Evolutionary conservation across 2,888 invertebrate species (phyloP).

Genomic region (Hermodice carunculata): DNA sequence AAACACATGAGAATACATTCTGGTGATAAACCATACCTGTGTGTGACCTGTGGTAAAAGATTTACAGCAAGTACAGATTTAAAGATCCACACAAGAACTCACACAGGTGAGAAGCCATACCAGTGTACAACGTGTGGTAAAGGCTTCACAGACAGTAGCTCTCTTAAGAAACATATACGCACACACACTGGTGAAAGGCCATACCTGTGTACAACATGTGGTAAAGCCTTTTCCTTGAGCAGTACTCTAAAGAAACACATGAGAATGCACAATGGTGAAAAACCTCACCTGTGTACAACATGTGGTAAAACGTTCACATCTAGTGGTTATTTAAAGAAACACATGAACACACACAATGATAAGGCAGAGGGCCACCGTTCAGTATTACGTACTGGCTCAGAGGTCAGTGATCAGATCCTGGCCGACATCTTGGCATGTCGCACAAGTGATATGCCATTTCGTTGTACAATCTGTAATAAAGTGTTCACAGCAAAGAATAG

Average conservation of each 20-base stretch:
- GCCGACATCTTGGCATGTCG: no score
- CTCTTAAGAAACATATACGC: slow-evolving; percentile 11
- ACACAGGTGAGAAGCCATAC: slow-evolving; percentile 16
- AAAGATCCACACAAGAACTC: slow-evolving; percentile 12
- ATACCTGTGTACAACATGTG: slow-evolving; percentile 12
- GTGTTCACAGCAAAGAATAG: not conserved
- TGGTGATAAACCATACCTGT: not conserved
- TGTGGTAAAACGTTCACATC: not conserved
- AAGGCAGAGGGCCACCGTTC: not conserved
- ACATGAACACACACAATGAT: not conserved
- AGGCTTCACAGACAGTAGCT: not conserved
- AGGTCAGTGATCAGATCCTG: no score
- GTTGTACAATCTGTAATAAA: slow-evolving; percentile 14
- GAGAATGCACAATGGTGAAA: not conserved
- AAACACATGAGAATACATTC: slow-evolving; percentile 7
- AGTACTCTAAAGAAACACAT: slow-evolving; percentile 8
- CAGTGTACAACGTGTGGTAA: slow-evolving; percentile 18
- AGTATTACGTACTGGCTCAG: not conserved
- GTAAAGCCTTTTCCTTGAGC: not conserved
- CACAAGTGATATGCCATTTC: slow-evolving; percentile 14
- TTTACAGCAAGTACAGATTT: not conserved
- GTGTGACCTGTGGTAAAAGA: not conserved
- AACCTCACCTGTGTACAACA: not conserved
- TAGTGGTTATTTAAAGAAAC: not conserved
- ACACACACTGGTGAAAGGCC: slow-evolving; percentile 19